Evolutionary conservation across 2,797 vertebrate genomes (phyloP), one percentile per base, ranked within the genome.

Genomic region (Jordanella pulchra): DNA sequence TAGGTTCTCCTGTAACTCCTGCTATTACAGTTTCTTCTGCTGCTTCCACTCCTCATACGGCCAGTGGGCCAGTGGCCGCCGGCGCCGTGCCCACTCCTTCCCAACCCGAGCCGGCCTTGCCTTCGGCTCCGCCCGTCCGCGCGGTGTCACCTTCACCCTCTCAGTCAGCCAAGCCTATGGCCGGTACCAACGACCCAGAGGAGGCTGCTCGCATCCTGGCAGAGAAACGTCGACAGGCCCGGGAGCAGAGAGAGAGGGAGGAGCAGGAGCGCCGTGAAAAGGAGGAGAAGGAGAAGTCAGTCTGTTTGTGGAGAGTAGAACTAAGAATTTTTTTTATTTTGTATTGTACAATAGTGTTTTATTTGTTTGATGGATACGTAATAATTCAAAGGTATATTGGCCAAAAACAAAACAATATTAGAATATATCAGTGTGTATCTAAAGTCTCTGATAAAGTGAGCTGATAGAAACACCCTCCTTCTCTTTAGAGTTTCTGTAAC

Each of bases 231-330:
- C 92, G 97, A 4, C 96, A 97, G 86, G 98, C 98, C 0, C 92
- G 98, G 0, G 97, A 97, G 89, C 97, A 98, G 90, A 93, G 96
- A 45, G 97, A 98, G 85, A 90, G 92, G 0, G 97, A 99, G 39
- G 97, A 98, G 78, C 94, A 95, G 81, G 97, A 97, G 83, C 94
- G 95, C 11, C 93, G 88, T 2, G 94, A 96, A 75, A 95, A 95
- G 90, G 96, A 96, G 65, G 96, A 97, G 85, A 95, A 86, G 79
- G 95, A 97, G 82, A 96, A 96, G 98, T 98, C 81, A 93, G 88
- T 15, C 47, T 6, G 42, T n/a, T 73, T 71, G 71, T 23, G 25
- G 60, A 42, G 27, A 44, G 14, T 30, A 69, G 58, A 30, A n/a
- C 0, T 3, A 21, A 18, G 14, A 7, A 44, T 0, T 50, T 39